Evolutionary conservation across 2,888 invertebrate genomes (phyloP).

Genomic region (Hybos culiciformis): DNA sequence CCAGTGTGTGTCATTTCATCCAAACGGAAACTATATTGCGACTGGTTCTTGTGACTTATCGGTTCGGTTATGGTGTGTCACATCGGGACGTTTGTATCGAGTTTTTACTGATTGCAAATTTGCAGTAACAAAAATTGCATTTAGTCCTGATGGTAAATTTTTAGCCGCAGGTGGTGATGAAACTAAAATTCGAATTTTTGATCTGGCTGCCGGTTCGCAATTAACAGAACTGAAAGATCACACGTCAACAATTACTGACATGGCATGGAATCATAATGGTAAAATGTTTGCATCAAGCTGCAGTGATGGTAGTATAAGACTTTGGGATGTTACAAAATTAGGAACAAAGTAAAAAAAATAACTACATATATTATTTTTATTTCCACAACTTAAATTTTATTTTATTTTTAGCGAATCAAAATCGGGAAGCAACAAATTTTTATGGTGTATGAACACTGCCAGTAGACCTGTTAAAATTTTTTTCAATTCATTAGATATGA

Average conservation of each 20-base stretch:
- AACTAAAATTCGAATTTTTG: slow-evolving; percentile 49
- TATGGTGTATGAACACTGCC: slow-evolving; percentile 13
- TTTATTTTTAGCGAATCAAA: slow-evolving; percentile 4
- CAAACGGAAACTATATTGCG: slow-evolving; percentile 78
- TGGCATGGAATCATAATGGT: slow-evolving; percentile 46
- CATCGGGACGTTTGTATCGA: slow-evolving; percentile 67
- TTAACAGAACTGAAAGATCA: slow-evolving; percentile 46
- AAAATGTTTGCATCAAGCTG: slow-evolving; percentile 52
- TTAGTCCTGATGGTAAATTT: slow-evolving; percentile 72
- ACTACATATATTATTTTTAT: not conserved
- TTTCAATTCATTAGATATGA: slow-evolving; percentile 11
- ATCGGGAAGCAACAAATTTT: slow-evolving; percentile 7
- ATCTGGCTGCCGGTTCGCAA: slow-evolving; percentile 45
- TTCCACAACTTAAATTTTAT: not conserved
- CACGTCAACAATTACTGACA: slow-evolving; percentile 39
- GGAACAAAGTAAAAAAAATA: slow-evolving; percentile 12
- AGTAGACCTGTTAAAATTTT: slow-evolving; percentile 13
- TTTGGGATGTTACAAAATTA: slow-evolving; percentile 44
- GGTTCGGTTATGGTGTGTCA: slow-evolving; percentile 74
- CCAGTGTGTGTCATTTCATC: slow-evolving; percentile 61
- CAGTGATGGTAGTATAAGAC: slow-evolving; percentile 48
- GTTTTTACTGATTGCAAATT: slow-evolving; percentile 67
- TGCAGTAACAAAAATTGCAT: slow-evolving; percentile 59
- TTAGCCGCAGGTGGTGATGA: slow-evolving; percentile 71
- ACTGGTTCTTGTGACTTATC: slow-evolving; percentile 85